Percentiles rank a stretch among this genome's conserved stretches.
These are phyloP conservation scores for Heliangelus exortis DNA, from an alignment of 2,797 vertebrate genomes.

Conservation along the genomic window DNA sequence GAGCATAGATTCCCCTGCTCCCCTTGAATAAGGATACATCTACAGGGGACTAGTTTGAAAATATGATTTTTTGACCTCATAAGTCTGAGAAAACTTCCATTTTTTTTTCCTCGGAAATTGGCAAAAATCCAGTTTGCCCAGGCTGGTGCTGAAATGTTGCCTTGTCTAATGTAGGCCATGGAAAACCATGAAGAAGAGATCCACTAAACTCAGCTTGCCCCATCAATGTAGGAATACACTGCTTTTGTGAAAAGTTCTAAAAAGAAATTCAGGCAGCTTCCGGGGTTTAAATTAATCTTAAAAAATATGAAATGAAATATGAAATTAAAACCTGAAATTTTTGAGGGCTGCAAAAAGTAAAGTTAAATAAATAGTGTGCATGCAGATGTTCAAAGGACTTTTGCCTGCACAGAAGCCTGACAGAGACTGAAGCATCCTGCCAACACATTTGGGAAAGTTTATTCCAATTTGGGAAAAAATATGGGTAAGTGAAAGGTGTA, in stretches of 20 bases:
- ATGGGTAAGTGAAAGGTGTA: background rate
- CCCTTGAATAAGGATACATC: too few relatives aligned
- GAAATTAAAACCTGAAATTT: background rate
- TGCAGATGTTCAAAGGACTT: background rate
- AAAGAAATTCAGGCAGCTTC: background rate
- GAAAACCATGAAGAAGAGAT: background rate
- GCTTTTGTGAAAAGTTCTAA: background rate
- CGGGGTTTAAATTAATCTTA: background rate
- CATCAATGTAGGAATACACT: background rate
- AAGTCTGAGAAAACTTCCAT: background rate
- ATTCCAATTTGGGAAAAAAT: background rate
- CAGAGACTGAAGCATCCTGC: background rate
- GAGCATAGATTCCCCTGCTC: too few relatives aligned
- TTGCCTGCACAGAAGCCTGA: background rate
- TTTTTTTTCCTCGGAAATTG: background rate
- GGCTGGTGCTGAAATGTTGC: rapidly evolving
- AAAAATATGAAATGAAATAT: background rate
- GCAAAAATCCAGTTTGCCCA: background rate
- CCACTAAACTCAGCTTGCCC: background rate
- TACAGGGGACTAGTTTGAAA: too few relatives aligned
- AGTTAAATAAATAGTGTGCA: background rate
- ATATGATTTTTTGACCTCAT: background rate
- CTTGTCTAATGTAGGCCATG: background rate
- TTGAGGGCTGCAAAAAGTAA: background rate
- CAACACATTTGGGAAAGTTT: background rate